Base-by-base conservation (phyloP, 2,797 vertebrate species). In the Xenopus petersii region DNA sequence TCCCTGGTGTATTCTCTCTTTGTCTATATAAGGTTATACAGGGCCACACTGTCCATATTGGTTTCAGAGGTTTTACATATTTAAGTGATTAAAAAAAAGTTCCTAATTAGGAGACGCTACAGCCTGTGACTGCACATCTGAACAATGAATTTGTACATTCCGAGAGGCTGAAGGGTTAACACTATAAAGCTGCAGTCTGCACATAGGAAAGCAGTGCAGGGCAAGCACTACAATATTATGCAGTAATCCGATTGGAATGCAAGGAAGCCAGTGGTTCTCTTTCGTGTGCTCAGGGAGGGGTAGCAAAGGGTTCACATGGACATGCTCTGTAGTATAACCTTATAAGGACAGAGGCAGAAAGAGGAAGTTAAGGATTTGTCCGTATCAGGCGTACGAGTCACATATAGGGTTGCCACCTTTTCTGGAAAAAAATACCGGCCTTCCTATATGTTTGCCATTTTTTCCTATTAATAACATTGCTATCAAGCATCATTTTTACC, bases 291-390 rank as follows among this genome's bases (percentile, higher is more conserved):
- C 49, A 62, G 75, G 71, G 75, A 69, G 71, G 75, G 75, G 70
- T 69, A 68, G 61, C 49, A 33, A 60, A 58, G 69, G 62, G 65
- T 78, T 78, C 75, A 78, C 75, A 78, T 58, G 73, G 65, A 78
- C 68, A 73, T 33, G 26, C 62, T 73, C 71, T 58, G 59, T 69
- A 78, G 75, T 78, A 73, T 78, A 65, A 78, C 70, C 70, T 78
- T 78, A 78, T 78, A 78, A 78, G 75, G 75, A 73, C 70, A 78
- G 75, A 77, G 70, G 70, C 65, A 26, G 70, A 60, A 78, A 71
- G 75, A 78, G 75, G 75, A 78, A 78, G 75, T 78, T 60, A 51
- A 64, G 60, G 75, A 78, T 73, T 78, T 65, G 70, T 73, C 64
- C 62, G n/a, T 59, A 21, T 65, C 49, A 42, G n/a, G 54, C 55